Evolutionary conservation across 2,888 invertebrate species (phyloP), one percentile per base, ranked within the genome.

Genomic region (Nemurella pictetii): DNA sequence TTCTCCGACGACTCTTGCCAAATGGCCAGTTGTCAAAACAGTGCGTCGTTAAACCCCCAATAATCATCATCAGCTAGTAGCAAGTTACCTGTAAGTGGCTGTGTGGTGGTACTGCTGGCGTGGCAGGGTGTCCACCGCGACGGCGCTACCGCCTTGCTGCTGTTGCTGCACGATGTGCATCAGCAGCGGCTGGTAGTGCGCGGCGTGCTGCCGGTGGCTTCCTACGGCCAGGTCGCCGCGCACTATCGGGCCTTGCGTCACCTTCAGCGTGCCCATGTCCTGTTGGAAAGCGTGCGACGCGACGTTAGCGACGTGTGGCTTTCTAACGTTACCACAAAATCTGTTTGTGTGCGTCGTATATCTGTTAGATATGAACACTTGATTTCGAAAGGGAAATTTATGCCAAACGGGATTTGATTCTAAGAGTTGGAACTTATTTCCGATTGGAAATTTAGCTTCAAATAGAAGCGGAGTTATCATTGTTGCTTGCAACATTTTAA

Each of bases 151-250:
- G 20, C 55, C 55, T 75, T 83, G 83, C 55, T 84, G 84, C 78
- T 86, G 86, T 32, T 86, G 86, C 28, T 85, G 86, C 26, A 85
- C 85, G 30, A 85, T 83, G 36, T 83, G 86, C 26, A 86, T 72
- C 36, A 86, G 55, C 55, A 86, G 73, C 26, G 86, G 86, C 30
- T 86, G 86, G 78, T 86, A 86, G n/a, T 86, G 86, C 12, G 9
- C 15, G 55, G 9, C 15, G 55, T 85, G 85, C 81, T 15, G 85
- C 25, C 30, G 84, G 12, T 29, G 78, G 30, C 55, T 35, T 75
- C 26, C 75, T 75, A 75, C 26, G 27, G 75, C 28, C 28, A 75
- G 75, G 28, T 30, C 80, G 9, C 80, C 32, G 3, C 35, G 29
- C n/a, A 36, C n/a, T n/a, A 81, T 35, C 4, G 35, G 30, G 72